Evolutionary conservation across 2,113 vertebrate genomes (phyloP).

Genomic region (Corythaixoides concolor): DNA sequence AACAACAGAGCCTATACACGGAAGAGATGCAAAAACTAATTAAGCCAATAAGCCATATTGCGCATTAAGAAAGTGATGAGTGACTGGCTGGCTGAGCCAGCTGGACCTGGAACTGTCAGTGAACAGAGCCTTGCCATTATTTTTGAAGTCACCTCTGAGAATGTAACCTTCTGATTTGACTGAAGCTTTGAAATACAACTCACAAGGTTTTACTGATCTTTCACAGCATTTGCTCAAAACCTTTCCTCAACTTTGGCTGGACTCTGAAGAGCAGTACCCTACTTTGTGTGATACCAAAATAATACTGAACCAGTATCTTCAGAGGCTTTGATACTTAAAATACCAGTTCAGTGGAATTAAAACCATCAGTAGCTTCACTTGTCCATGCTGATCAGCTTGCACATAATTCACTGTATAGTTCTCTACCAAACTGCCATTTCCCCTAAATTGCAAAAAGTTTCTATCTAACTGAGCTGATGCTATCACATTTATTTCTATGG

Average conservation of each 20-base stretch:
- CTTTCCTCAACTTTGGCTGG: not conserved
- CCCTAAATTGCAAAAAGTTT: not conserved
- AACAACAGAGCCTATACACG: not conserved
- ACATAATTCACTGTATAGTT: not conserved
- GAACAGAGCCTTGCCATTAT: not conserved
- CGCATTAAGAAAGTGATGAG: not conserved
- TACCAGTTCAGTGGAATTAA: not conserved
- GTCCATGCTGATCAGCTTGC: not conserved
- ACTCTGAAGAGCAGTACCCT: not conserved
- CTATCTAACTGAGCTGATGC: not conserved
- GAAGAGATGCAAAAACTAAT: not conserved
- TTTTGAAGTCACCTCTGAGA: not conserved
- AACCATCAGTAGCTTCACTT: not conserved
- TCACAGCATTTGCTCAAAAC: not conserved
- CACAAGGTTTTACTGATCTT: not conserved
- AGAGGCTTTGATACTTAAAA: not conserved
- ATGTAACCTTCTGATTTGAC: not conserved
- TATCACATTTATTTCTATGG: conserved; percentile 10
- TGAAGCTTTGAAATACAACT: not conserved
- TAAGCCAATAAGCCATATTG: not conserved
- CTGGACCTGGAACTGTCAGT: not conserved
- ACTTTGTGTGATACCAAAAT: not conserved
- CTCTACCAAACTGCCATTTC: not conserved
- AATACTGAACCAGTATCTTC: not conserved
- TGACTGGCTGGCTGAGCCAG: not conserved